phyloP scores from a whole-genome alignment of 1,140 invertebrate species.

The Drosophila kanapiae region DNA sequence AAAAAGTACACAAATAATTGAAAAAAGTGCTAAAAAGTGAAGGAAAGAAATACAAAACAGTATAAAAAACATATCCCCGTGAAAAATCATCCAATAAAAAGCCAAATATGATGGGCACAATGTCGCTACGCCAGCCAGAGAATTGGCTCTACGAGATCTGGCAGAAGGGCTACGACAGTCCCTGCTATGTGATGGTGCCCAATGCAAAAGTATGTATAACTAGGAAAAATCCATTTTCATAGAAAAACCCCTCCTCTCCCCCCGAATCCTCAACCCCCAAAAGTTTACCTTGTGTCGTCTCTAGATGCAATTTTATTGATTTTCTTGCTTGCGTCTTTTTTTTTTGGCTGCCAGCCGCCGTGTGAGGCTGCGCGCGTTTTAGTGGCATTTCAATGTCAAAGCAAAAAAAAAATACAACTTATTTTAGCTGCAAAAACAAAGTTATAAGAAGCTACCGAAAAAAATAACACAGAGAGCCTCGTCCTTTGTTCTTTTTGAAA shows the following conservation, averaged over 20 bases:
- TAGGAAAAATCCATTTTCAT: not conserved
- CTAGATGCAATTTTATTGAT: constrained; percentile 77
- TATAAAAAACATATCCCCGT: constrained; percentile 9
- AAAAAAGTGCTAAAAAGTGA: constrained; percentile 34
- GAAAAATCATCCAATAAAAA: constrained; percentile 21
- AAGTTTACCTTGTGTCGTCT: constrained; percentile 39
- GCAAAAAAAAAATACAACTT: constrained; percentile 17
- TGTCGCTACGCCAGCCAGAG: constrained; percentile 85
- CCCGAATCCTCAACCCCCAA: not conserved
- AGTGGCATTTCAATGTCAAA: constrained; percentile 49
- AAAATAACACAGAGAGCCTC: not conserved
- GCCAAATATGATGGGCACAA: constrained; percentile 82
- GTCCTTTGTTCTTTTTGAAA: constrained; percentile 47
- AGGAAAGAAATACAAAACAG: constrained; percentile 13
- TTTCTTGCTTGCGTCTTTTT: constrained; percentile 39
- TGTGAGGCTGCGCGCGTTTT: constrained; percentile 54
- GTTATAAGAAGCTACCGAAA: not conserved
- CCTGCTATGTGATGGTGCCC: constrained; percentile 89
- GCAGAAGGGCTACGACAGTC: constrained; percentile 87
- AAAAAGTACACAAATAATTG: constrained; percentile 6
- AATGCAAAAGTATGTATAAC: constrained; percentile 87
- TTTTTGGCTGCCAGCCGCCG: constrained; percentile 6
- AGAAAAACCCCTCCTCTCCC: not conserved
- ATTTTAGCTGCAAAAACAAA: constrained; percentile 22
- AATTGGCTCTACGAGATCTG: constrained; percentile 88